These are phyloP conservation scores for Tiliacea citrago DNA, from an alignment of 2,888 invertebrate genomes.

Conservation along the genomic window DNA sequence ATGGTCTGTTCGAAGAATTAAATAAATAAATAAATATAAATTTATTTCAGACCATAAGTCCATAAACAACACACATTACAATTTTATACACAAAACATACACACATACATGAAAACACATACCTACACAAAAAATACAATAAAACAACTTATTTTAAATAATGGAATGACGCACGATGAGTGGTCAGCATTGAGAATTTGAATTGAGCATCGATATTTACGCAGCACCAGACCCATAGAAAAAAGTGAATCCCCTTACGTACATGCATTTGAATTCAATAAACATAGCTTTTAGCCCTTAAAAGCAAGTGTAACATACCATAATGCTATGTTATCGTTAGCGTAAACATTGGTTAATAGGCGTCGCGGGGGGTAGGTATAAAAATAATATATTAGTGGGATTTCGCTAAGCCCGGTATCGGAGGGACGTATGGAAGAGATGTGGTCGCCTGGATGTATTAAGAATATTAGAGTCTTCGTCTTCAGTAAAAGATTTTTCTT, in stretches of 20 bases:
- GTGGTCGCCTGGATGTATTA: constrained; percentile 29
- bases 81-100: too few species aligned
- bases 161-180: too few species aligned
- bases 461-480: constrained; percentile 1
- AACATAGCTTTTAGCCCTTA: not conserved
- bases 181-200: too few species aligned
- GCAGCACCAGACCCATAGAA: not conserved
- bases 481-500: constrained; percentile 1
- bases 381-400: constrained; percentile 81
- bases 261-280: not conserved
- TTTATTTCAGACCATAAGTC: too few species aligned
- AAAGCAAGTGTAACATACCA: constrained; percentile 31
- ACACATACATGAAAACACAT: too few species aligned
- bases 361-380: constrained; percentile 68
- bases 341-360: constrained; percentile 70
- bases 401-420: constrained; percentile 79
- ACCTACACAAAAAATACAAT: too few species aligned
- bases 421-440: constrained; percentile 60
- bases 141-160: too few species aligned
- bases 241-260: too few species aligned
- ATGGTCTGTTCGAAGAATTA: not conserved
- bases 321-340: constrained; percentile 61
- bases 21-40: too few species aligned
- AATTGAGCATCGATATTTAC: not conserved
- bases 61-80: too few species aligned